phyloP scores from a whole-genome alignment of 2,888 invertebrate genomes.

The Cerastis rubricosa region DNA sequence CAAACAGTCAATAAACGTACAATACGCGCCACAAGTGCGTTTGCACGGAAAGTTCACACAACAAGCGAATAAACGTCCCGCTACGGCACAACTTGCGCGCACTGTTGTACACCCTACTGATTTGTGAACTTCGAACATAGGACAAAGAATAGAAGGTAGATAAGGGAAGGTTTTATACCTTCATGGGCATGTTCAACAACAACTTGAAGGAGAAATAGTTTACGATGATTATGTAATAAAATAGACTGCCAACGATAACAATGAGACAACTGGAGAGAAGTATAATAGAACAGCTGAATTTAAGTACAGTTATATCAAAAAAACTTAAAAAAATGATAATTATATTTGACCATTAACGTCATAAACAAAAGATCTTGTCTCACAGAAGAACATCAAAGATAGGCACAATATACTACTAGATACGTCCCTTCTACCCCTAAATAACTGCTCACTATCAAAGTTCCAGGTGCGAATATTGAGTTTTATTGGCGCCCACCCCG shows the following conservation, averaged over 20 bases:
- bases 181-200: neutral
- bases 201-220: neutral
- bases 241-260: neutral
- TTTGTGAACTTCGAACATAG: slow-evolving; percentile 74
- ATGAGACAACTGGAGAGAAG: neutral
- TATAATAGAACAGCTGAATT: neutral
- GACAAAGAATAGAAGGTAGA: slow-evolving; percentile 63
- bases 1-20: slow-evolving; percentile 69
- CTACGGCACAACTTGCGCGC: slow-evolving; percentile 74
- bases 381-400: slow-evolving; percentile 18
- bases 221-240: neutral
- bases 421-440: slow-evolving; percentile 26
- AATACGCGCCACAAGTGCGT: slow-evolving; percentile 67
- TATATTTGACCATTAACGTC: too few relatives aligned
- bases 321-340: neutral
- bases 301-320: neutral
- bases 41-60: slow-evolving; percentile 65
- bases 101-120: slow-evolving; percentile 74
- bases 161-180: slow-evolving; percentile 9
- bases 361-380: neutral
- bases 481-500: slow-evolving; percentile 64
- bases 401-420: slow-evolving; percentile 23
- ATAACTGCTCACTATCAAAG: slow-evolving; percentile 41
- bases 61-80: slow-evolving; percentile 77
- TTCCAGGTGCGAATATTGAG: slow-evolving; percentile 67